Evolutionary conservation across 92 coral and sea anemone genomes (phyloP), one percentile per base, ranked within the genome.

Genomic region (Hydrozoanthus gracilis): DNA sequence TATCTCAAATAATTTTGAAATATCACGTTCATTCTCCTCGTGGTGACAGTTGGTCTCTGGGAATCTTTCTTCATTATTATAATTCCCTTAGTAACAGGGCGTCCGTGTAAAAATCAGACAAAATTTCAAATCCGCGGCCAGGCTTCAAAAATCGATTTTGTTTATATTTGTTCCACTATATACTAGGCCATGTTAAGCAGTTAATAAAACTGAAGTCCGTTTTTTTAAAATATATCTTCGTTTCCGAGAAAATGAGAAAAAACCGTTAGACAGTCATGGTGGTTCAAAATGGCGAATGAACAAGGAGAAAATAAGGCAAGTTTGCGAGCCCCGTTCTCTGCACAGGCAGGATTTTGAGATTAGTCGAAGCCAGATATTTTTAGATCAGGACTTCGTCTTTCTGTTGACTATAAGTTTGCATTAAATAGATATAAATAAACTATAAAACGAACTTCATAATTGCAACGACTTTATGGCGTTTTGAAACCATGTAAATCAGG

Each of bases 401-500:
- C 64, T 56, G 64, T 56, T 56, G 64, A 56, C 64, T 56, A 56
- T 56, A 56, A 56, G 64, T 56, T 56, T 56, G 64, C 64, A 56
- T 56, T 56, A 56, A 56, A 56, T 56, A 56, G 64, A 56, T 56
- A 56, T 56, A 56, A 56, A n/a, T 56, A 56, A 56, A 56, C 64
- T 56, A 56, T 56, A 56, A 56, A 56, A 56, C 64, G 15, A 56
- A 56, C 64, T 56, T 56, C 64, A 56, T 56, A 56, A 56, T 56
- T 56, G 64, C 64, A 56, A 56, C 64, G 64, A 56, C 64, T 56
- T 56, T 56, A 56, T 56, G 64, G 64, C 64, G 64, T 56, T 56
- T 56, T 56, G 64, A 56, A 56, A 56, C 64, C 64, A 56, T 66
- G 71, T n/a, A 66, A 66, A 66, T 66, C 27, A 66, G 71, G 70